Evolutionary conservation across 2,113 vertebrate genomes (phyloP).

Genomic region (Lanius collurio): DNA sequence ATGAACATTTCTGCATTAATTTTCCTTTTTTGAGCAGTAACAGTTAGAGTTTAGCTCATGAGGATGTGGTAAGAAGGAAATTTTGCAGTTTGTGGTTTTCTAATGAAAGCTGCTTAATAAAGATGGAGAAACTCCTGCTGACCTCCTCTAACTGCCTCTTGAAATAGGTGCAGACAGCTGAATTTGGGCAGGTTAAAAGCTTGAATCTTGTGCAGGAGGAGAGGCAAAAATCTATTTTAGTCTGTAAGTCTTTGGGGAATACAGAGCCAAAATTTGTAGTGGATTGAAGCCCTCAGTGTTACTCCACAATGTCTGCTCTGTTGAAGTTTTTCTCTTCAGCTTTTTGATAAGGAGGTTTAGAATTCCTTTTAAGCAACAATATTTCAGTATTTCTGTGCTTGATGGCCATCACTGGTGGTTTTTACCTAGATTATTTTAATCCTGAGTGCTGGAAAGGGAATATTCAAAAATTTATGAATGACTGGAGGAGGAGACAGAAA

Average conservation of each 20-base stretch:
- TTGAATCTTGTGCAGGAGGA: background rate
- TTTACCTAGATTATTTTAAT: background rate
- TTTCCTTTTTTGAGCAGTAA: background rate
- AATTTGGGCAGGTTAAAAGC: background rate
- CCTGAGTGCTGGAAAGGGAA: background rate
- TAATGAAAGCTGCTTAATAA: background rate
- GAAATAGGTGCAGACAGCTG: background rate
- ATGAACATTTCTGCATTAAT: background rate
- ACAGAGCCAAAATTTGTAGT: background rate
- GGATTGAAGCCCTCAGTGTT: background rate
- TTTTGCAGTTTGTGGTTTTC: constrained; percentile 15
- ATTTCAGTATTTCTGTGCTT: background rate
- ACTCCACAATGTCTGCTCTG: background rate
- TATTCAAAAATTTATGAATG: background rate
- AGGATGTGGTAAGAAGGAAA: background rate
- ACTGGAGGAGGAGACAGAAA: background rate
- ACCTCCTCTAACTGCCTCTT: background rate
- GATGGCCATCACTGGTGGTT: background rate
- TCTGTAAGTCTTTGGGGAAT: background rate
- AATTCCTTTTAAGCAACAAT: background rate
- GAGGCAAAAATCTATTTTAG: background rate
- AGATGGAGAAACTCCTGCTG: background rate
- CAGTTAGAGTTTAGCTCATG: background rate
- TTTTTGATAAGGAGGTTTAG: background rate
- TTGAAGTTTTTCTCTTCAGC: background rate